Base-by-base conservation (phyloP, 2,888 invertebrate genomes). In the Smittia sp. region DNA sequence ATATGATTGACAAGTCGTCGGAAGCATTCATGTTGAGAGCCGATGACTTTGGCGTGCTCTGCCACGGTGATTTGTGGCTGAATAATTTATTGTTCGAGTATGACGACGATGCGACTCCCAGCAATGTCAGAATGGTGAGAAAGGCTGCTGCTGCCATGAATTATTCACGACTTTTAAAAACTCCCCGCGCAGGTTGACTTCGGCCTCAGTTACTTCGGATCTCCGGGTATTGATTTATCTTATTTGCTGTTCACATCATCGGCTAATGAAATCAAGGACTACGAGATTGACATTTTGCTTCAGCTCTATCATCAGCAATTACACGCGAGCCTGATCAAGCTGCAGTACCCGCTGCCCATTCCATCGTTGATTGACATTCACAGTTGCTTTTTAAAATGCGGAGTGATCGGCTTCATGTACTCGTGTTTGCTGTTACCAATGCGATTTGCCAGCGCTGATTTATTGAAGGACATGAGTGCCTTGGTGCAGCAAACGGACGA, bases 61-160 rank as follows among this genome's bases (percentile, higher is more conserved):
- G 27, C 41, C 70, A 74, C 46, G 69, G 70, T 18, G 74, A 74
- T 66, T 66, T 74, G 15, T 74, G 74, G 74, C 13, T 63, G 4
- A 65, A 74, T 4, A 74, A 74, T 54, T 32, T 74, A 15, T 22
- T 74, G 22, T 74, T 74, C 20, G 13, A 63, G 52, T 54, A 68
- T 58, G 13, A 62, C n/a, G 39, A 72, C 4, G 20, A 46, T 3
- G n/a, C 22, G 9, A n/a, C 6, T 39, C 72, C 62, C 3, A n/a
- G 25, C 27, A 62, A 72, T 24, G 41, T 41, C 27, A 62, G 25
- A 63, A 38, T 72, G 32, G 72, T 69, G 18, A 52, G 27, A 25
- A 1, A 22, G 52, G n/a, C 22, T 20, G 18, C 22, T 58, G 15
- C 18, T n/a, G n/a, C n/a, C n/a, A 22, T 18, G 1, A 20, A 24